A percentile compares a stretch with the other conserved stretches of the same genome.
These are phyloP conservation scores for Seriola dumerili DNA, from an alignment of 2,113 vertebrate genomes.

Conservation along the genomic window DNA sequence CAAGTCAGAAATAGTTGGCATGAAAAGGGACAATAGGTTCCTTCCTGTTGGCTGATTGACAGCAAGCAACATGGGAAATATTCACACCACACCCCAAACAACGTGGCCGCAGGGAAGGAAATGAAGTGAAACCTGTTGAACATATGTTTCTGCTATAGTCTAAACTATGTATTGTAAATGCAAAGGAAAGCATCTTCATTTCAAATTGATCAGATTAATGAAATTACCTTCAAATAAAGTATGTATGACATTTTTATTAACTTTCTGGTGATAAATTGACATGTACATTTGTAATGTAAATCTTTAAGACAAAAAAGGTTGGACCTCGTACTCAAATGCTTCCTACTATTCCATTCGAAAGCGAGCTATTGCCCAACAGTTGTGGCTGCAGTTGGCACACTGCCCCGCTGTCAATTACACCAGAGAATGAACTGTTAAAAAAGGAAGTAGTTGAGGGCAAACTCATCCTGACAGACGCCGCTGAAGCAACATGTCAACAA, in stretches of 20 bases:
- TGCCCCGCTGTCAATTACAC: neutral
- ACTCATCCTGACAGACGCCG: conserved; percentile 35
- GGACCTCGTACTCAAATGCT: neutral
- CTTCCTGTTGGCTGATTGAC: neutral
- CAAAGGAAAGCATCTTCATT: neutral
- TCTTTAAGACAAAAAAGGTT: neutral
- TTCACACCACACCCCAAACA: conserved; percentile 22
- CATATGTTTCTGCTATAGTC: too few species aligned
- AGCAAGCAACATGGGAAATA: neutral
- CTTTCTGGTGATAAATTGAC: neutral
- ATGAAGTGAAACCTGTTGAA: neutral
- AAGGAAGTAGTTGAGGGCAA: conserved; percentile 66
- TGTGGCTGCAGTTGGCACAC: neutral
- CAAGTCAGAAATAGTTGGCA: conserved; percentile 10
- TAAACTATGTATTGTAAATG: too few species aligned
- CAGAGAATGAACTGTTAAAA: conserved; percentile 28
- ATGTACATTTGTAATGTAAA: too few species aligned
- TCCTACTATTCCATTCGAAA: neutral
- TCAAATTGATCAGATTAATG: neutral
- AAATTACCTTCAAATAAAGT: neutral
- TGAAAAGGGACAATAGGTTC: neutral
- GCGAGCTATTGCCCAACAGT: neutral
- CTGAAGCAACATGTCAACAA: conserved; percentile 60
- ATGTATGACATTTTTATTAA: neutral
- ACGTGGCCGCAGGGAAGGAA: neutral